phyloP scores from a whole-genome alignment of 2,113 vertebrate species.

The Camelus bactrianus region DNA sequence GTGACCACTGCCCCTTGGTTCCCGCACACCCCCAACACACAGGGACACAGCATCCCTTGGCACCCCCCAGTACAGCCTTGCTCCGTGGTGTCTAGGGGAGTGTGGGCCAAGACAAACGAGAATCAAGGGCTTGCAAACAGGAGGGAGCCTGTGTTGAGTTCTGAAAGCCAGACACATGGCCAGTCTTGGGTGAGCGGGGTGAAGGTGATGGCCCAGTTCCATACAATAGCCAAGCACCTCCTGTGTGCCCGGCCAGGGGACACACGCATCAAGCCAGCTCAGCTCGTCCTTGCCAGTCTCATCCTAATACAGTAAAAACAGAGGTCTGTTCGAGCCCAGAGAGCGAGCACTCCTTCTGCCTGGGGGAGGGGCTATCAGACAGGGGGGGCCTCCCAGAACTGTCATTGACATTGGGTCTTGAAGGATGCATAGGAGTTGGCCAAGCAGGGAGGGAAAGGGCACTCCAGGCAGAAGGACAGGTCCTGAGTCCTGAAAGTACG shows the following conservation, averaged over 20 bases:
- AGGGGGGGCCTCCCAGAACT: not conserved
- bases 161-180: not conserved
- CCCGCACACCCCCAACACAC: constrained; percentile 26
- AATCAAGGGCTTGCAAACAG: not conserved
- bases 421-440: constrained; percentile 38
- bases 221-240: not conserved
- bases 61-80: not conserved
- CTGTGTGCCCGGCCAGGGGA: not conserved
- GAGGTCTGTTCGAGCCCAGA: not conserved
- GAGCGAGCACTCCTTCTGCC: not conserved
- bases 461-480: not conserved
- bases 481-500: not conserved
- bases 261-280: rapidly evolving
- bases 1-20: constrained; percentile 68
- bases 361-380: not conserved
- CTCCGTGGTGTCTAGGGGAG: not conserved
- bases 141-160: not conserved
- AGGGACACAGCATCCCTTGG: constrained; percentile 21
- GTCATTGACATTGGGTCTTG: not conserved
- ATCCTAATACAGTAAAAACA: not conserved
- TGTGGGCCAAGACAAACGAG: not conserved
- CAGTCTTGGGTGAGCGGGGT: not conserved
- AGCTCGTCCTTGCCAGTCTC: not conserved
- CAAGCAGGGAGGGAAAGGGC: not conserved
- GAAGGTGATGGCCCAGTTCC: not conserved